Conservation (phyloP, 2,888 invertebrate species). For the Metacarcinus magister region DNA sequence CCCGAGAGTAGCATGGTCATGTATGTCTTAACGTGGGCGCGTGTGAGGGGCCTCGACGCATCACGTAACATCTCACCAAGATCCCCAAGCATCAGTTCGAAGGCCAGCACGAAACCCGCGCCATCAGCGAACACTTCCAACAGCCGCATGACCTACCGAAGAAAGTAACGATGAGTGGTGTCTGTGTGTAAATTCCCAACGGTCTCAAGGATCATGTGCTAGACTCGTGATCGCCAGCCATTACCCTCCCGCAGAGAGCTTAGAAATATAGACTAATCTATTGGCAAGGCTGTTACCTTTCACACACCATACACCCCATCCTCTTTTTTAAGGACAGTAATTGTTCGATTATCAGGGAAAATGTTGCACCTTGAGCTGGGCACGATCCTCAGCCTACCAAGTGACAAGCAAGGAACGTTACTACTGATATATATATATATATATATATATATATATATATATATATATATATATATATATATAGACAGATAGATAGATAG, state of each 20-base stretch:
- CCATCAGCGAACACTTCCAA: conserved; percentile 96
- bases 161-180: neutral
- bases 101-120: conserved; percentile 93
- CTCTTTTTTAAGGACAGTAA: too few relatives aligned
- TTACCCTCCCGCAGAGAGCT: too few relatives aligned
- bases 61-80: conserved; percentile 88
- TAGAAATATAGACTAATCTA: neutral
- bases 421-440: too few relatives aligned
- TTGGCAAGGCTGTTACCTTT: neutral
- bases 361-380: too few relatives aligned
- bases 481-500: too few relatives aligned
- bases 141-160: conserved; percentile 91
- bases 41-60: conserved; percentile 87
- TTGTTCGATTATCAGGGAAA: too few relatives aligned
- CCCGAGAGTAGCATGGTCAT: conserved; percentile 95
- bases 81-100: conserved; percentile 97
- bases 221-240: too few relatives aligned
- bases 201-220: too few relatives aligned
- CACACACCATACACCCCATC: too few relatives aligned
- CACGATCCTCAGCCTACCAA: neutral
- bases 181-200: neutral
- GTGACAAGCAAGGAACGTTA: too few relatives aligned
- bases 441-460: too few relatives aligned
- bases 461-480: too few relatives aligned
- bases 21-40: conserved; percentile 93